Base-by-base conservation (phyloP, 2,888 invertebrate genomes). In the Lepetodrilus schrolli region DNA sequence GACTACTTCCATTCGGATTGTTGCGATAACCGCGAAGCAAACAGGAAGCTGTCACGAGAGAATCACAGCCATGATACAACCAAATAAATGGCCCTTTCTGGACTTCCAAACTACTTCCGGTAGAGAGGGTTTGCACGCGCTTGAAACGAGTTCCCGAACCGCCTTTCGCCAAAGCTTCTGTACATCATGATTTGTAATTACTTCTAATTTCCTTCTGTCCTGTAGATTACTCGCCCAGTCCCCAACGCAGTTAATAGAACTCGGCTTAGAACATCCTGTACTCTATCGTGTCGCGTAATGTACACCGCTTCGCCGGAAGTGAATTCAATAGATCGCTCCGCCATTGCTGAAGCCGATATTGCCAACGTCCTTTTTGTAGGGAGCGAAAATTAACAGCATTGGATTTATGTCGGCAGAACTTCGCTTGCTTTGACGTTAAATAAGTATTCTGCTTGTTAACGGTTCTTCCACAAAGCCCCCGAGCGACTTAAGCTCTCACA, bases 221-320 rank as follows among this genome's bases (percentile, higher is more conserved):
- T 68, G 51, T 58, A 36, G 71, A 51, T 68, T 70, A 58, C 75
- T 50, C 66, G 65, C 37, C 74, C 51, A 48, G 65, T 65, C 69
- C 51, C 50, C 72, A 50, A 72, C 66, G 66, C 68, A 65, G 50
- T 70, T 74, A 77, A 76, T 75, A 74, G 78, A 80, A 79, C 79
- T 78, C 79, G 79, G 78, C 74, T 75, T 75, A 74, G 73, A 76
- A 76, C 80, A 78, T 83, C 83, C 83, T 79, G 83, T 66, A 66
- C 78, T 78, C 75, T 78, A 81, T 80, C 76, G 78, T 73, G 76
- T 73, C 76, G 77, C 76, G 82, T 78, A 82, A 82, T 77, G 73
- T 77, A 82, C 80, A 81, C 79, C 79, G 58, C 75, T 79, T 77
- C 74, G 75, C 80, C 82, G 82, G 82, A 82, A 74, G 77, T 77